Evolutionary conservation across 2,888 invertebrate genomes (phyloP).

Genomic region (Rhopalosiphum nymphaeae): DNA sequence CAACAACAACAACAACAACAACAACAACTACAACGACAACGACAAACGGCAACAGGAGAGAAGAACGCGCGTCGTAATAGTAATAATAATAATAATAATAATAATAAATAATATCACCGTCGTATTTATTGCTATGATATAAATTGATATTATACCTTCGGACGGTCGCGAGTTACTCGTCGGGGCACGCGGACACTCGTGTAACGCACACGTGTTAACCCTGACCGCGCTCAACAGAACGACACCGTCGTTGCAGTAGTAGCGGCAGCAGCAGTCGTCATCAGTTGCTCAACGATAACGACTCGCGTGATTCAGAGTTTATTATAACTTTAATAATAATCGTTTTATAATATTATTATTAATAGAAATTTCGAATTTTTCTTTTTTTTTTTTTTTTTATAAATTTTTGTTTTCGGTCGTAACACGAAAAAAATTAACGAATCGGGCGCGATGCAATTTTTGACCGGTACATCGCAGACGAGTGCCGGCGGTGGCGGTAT

Average conservation of each 20-base stretch:
- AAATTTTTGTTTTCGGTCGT: background rate
- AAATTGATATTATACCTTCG: background rate
- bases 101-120: background rate
- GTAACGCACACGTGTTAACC: slow-evolving; percentile 58
- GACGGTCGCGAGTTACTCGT: background rate
- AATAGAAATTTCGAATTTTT: background rate
- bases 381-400: background rate
- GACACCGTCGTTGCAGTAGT: background rate
- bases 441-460: slow-evolving; percentile 56
- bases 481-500: slow-evolving; percentile 62
- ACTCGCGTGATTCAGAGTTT: slow-evolving; percentile 16
- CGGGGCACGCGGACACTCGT: slow-evolving; percentile 26
- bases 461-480: slow-evolving; percentile 63
- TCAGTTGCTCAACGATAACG: slow-evolving; percentile 22
- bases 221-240: slow-evolving; percentile 59
- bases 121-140: background rate
- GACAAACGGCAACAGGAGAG: background rate
- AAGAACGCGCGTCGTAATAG: no score
- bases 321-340: background rate
- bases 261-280: background rate
- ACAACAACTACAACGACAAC: background rate
- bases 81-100: slow-evolving; percentile 28
- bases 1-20: background rate
- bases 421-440: background rate
- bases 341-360: background rate